Evolutionary conservation across 64 coral and sea anemone genomes (phyloP), one percentile per base, ranked within the genome.

Genomic region (Anthopleura sola): DNA sequence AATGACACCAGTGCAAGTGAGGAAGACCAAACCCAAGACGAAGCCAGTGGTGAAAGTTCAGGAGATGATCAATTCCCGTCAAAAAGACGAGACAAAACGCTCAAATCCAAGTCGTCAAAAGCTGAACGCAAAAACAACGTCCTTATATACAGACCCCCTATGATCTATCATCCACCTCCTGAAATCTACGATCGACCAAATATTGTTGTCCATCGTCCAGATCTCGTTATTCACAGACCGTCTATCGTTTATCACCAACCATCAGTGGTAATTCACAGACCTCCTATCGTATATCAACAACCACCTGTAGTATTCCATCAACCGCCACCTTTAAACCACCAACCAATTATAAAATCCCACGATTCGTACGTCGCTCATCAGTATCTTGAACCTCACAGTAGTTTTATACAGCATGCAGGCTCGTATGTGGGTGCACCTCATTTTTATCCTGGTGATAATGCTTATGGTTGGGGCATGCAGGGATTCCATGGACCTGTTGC

Each of bases 91-190:
- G 31, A 1, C 36, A 79, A 38, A 23, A 38, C 76, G 49, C 62
- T 86, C 15, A 69, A 78, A 69, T 80, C 54, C 71, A 91, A 89
- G 56, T 84, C 91, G 24, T 44, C 80, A 24, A 94, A 92, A 92
- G 82, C 75, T 84, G 60, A 91, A 31, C 78, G 93, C 75, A 99
- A 99, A 76, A 99, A 99, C 78, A 86, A 91, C 58, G 92, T 99
- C 21, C 85, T 99, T 48, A 91, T 99, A 31, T 89, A 91, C 39
- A 86, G 97, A 74, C 97, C 97, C 19, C 80, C 92, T 71, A 91
- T 99, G 90, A 92, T 99, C 44, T 99, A 94, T 68, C 97, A 99
- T 31, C 97, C 97, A 23, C 97, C 97, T 20, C 77, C 97, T 75
- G 97, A 99, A 47, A 92, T 99, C 78, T 99, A 99, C 85, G 92